Base-by-base conservation (phyloP, 2,113 vertebrate genomes). In the Scartelaos histophorus region DNA sequence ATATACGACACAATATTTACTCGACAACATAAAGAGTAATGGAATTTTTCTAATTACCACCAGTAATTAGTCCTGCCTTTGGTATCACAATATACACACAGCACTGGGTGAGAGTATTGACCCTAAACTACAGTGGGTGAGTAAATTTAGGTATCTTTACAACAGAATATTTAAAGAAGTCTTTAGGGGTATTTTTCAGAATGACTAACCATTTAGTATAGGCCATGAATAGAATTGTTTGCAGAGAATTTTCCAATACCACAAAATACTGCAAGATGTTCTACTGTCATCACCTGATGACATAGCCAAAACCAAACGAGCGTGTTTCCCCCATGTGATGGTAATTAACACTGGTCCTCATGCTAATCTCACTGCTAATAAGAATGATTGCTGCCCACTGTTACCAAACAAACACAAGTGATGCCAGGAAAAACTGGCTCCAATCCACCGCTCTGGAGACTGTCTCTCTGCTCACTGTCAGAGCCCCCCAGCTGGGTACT, bases 221-320 rank as follows among this genome's bases (percentile, higher is more conserved):
- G 71, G 43, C 79, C 67, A 65, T n/a, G 66, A 70, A 43, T 49
- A 75, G 80, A 91, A 86, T 83, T 86, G 80, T 88, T 91, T 88
- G 76, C 78, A 84, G 73, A 74, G 66, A 82, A 75, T 86, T 89
- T 83, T 86, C 81, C 85, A 81, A 88, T 61, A 88, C 88, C 91
- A 71, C 87, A 92, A 92, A 92, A 84, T 51, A 80, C 87, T 93
- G 76, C 90, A 93, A 93, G 89, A 92, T 93, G 92, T 93, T 82
- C 80, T 45, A 82, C 24, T 90, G 89, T 89, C 89, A 86, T 88
- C 89, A 91, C 85, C 86, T 89, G 82, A 70, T 80, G 75, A 75
- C 65, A 84, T 76, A 82, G 72, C 73, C 67, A 82, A 85, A 81
- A 69, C 76, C 73, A 75, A 70, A 24, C 75, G 81, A 84, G 78